Percentiles rank a stretch among this genome's conserved stretches.
Evolutionary conservation across 2,797 vertebrate genomes (phyloP).

Genomic region (Macroramphosus scolopax): DNA sequence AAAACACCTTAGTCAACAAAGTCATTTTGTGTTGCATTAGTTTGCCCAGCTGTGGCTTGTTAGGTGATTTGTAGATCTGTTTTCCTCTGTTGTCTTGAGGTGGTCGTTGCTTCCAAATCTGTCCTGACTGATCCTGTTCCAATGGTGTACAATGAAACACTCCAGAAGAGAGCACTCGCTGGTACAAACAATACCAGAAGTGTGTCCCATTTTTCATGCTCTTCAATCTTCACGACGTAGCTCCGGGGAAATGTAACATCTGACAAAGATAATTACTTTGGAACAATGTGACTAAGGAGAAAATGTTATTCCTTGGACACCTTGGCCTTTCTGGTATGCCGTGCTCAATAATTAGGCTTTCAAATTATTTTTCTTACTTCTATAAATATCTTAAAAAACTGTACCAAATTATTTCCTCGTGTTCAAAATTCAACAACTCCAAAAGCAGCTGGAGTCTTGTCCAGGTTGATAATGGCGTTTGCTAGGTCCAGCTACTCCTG

Average conservation of each 20-base stretch:
- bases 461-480: slow-evolving; percentile 41
- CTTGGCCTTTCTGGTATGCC: not conserved
- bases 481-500: slow-evolving; percentile 49
- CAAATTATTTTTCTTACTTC: too few relatives aligned
- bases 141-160: slow-evolving; percentile 24
- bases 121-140: slow-evolving; percentile 40
- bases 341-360: too few relatives aligned
- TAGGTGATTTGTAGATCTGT: slow-evolving; percentile 29
- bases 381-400: slow-evolving; percentile 13
- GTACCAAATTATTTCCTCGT: not conserved
- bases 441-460: slow-evolving; percentile 15
- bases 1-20: slow-evolving; percentile 56
- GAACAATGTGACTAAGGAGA: slow-evolving; percentile 1
- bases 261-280: slow-evolving; percentile 7
- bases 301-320: slow-evolving; percentile 5
- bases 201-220: slow-evolving; percentile 24
- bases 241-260: slow-evolving; percentile 4
- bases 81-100: slow-evolving; percentile 38
- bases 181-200: slow-evolving; percentile 13
- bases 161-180: too few relatives aligned
- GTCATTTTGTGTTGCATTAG: slow-evolving; percentile 27
- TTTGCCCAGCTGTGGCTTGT: slow-evolving; percentile 50
- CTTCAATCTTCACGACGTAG: slow-evolving; percentile 24
- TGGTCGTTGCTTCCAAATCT: slow-evolving; percentile 41
- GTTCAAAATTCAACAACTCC: slow-evolving; percentile 6